Evolutionary conservation across 2,113 vertebrate genomes (phyloP).

Genomic region (Brachypteracias leptosomus): DNA sequence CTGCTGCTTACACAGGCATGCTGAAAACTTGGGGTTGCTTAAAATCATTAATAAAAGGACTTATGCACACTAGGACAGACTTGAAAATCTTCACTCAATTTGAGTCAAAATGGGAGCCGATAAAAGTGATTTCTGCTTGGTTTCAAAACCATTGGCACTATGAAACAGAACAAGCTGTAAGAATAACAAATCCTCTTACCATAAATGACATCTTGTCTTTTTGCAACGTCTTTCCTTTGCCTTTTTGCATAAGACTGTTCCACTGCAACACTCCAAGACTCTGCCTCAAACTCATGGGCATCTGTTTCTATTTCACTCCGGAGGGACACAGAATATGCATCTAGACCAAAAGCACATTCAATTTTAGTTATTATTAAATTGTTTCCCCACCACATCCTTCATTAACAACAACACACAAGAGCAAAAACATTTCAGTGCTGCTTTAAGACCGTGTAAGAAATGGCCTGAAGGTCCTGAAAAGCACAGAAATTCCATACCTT

Average conservation of each 20-base stretch:
- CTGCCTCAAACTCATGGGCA: slow-evolving; percentile 87
- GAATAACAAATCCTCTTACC: slow-evolving; percentile 74
- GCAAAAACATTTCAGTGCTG: neutral
- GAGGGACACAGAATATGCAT: slow-evolving; percentile 80
- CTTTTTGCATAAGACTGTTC: slow-evolving; percentile 82
- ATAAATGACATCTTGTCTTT: slow-evolving; percentile 94
- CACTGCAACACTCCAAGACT: slow-evolving; percentile 93
- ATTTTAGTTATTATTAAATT: neutral
- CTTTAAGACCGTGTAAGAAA: neutral
- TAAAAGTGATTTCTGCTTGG: neutral
- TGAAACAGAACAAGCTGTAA: neutral
- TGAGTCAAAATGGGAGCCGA: neutral
- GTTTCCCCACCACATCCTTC: neutral
- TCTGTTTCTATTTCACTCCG: slow-evolving; percentile 86
- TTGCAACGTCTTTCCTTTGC: slow-evolving; percentile 81
- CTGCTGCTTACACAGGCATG: neutral
- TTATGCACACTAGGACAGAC: neutral
- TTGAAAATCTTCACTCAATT: neutral
- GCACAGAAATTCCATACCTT: slow-evolving; percentile 78
- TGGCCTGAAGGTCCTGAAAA: neutral
- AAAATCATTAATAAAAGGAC: neutral
- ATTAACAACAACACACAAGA: neutral
- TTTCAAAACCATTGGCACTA: neutral
- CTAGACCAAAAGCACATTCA: slow-evolving; percentile 64
- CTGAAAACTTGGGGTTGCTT: neutral